Evolutionary conservation across 1,140 invertebrate species (phyloP), one percentile per base, ranked within the genome.

Genomic region (Holotrichia oblita): DNA sequence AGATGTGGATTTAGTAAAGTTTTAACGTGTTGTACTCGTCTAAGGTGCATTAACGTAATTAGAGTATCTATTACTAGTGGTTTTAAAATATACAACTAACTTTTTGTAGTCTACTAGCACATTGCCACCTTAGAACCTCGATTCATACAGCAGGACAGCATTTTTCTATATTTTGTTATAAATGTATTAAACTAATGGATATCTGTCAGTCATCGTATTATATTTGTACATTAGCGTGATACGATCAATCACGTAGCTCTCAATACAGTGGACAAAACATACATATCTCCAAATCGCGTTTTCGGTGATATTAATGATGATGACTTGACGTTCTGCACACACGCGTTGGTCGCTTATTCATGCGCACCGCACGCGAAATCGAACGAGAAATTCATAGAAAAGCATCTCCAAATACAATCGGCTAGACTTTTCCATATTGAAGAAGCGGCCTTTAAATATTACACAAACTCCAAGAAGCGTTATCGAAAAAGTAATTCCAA

Each of bases 401-500:
- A 69, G 22, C 61, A 69, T 17, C 17, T 27, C 22, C 22, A 27
- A 27, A 34, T 69, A 27, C 61, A 69, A n/a, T 9, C 61, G 22
- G 61, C 27, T 27, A 34, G 17, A 10, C 22, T 69, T 69, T 69
- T 69, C 22, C 22, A 69, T 20, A 20, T 34, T 22, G 22, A 69
- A 27, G 6, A 9, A 69, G 22, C 22, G 12, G 2, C 14, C 14
- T 14, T 6, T 69, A 69, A 64, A 64, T 17, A 55, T 55, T 55
- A 17, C 22, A 14, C 9, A 69, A 22, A 69, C 10, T 22, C 22
- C 0, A 69, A 34, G 9, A 20, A 3, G 61, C 61, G 61, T 34
- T 69, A 69, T 69, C 61, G 61, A 69, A 22, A 27, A 69, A 69
- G 61, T 69, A 69, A 69, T 69, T 69, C 22, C 12, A 27, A 69